Evolutionary conservation across 2,797 vertebrate species (phyloP).

Genomic region (Pipistrellus pipistrellus): DNA sequence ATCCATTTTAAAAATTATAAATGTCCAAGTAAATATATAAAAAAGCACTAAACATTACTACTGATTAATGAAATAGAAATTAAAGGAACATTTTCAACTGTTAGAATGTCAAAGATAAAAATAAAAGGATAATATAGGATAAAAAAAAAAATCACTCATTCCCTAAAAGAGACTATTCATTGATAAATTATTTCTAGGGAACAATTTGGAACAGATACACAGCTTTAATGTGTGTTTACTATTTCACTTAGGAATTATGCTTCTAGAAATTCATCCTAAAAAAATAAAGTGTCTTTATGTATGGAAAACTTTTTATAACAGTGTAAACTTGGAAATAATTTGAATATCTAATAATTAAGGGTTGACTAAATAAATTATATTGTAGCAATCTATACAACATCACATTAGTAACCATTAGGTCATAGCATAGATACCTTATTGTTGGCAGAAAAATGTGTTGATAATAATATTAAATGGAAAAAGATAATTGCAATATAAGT

Average conservation of each 20-base stretch:
- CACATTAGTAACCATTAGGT: slow-evolving; percentile 44
- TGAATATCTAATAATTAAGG: background rate
- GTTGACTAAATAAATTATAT: slow-evolving; percentile 19
- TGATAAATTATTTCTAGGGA: background rate
- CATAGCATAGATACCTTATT: background rate
- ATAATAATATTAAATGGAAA: background rate
- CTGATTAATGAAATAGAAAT: slow-evolving; percentile 6
- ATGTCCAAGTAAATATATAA: background rate
- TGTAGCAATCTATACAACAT: background rate
- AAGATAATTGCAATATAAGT: slow-evolving; percentile 7
- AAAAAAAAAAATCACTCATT: background rate
- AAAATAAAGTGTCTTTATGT: background rate
- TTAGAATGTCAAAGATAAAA: slow-evolving; percentile 33
- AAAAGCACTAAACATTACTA: background rate
- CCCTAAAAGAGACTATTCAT: background rate
- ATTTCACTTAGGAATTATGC: slow-evolving; percentile 20
- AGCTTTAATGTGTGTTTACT: background rate
- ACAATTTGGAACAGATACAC: slow-evolving; percentile 32
- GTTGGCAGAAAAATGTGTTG: background rate
- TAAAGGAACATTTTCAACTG: slow-evolving; percentile 1
- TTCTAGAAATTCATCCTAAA: slow-evolving; percentile 48
- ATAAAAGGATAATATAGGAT: background rate
- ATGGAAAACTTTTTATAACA: slow-evolving; percentile 30
- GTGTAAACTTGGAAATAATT: slow-evolving; percentile 52
- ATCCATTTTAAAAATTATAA: slow-evolving; percentile 37